A percentile compares a stretch with the other conserved stretches of the same genome.
Conservation (phyloP, 2,797 vertebrate species). For the Pseudomugil tenellus region DNA sequence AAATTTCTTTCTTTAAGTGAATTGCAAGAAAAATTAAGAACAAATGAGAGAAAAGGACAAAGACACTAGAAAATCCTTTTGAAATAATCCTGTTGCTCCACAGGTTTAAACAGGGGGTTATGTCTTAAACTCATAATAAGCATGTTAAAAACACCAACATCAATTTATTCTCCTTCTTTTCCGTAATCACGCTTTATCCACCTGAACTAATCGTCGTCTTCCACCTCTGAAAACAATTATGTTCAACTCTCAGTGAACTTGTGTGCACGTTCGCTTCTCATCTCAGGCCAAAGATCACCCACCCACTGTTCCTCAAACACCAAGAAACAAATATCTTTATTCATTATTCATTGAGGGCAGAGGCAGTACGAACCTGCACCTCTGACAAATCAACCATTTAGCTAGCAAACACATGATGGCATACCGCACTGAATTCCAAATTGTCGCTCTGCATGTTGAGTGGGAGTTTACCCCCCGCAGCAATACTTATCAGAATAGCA, state of each 20-base stretch:
- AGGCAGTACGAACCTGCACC: conserved; percentile 61
- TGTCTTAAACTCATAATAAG: conserved; percentile 19
- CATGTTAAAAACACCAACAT: conserved; percentile 15
- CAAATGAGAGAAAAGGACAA: background rate
- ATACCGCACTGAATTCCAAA: conserved; percentile 64
- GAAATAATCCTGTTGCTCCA: conserved; percentile 17
- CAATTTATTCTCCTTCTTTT: conserved; percentile 15
- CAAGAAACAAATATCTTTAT: conserved; percentile 69
- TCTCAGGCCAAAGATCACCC: conserved; percentile 69
- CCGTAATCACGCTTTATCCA: conserved; percentile 26
- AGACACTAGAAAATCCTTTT: background rate
- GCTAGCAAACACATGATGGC: conserved; percentile 73
- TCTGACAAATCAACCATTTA: conserved; percentile 77
- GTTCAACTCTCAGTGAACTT: conserved; percentile 51
- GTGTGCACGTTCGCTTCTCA: conserved; percentile 57
- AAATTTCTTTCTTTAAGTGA: background rate
- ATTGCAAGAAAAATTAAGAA: background rate
- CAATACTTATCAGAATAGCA: conserved; percentile 68
- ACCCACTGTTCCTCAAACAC: conserved; percentile 65
- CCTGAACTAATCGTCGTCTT: conserved; percentile 16
- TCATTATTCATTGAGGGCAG: conserved; percentile 77
- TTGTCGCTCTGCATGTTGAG: conserved; percentile 61
- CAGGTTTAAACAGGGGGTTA: conserved; percentile 26
- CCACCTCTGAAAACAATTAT: conserved; percentile 45
- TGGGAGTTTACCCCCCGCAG: conserved; percentile 71